Evolutionary conservation across 1,140 invertebrate genomes (phyloP), one percentile per base, ranked within the genome.

Genomic region (Temnothorax nylanderi): DNA sequence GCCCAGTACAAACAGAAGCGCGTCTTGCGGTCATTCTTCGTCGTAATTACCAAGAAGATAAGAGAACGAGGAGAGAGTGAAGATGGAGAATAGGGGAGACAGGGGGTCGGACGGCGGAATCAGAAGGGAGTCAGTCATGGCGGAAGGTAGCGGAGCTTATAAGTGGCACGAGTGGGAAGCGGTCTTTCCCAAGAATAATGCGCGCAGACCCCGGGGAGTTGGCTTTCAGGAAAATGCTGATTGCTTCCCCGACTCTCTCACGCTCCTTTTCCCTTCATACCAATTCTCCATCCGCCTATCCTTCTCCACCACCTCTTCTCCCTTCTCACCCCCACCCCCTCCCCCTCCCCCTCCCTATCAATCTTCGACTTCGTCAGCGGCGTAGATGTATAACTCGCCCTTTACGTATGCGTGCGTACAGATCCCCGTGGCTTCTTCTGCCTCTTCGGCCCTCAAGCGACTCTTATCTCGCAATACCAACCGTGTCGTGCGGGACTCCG

Each of bases 201-300:
- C 93, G 86, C 81, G 86, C 81, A 67, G 82, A 91, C 90, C 86
- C 91, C 77, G 75, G 89, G 92, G 92, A 92, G 89, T 86, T 60
- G 85, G 90, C 90, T 93, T 89, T 93, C 91, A 89, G 92, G 88
- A 91, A 93, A 94, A 94, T 94, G 92, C 93, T 94, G 94, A 94
- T 94, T 94, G 93, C 93, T 92, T 93, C 91, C 86, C 86, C 86
- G 80, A n/a, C 64, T 67, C 76, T 67, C 76, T 65, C 67, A 21
- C 51, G 41, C 65, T 81, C 65, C 80, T 60, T 74, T 74, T 60
- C 64, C 80, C 54, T 60, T 62, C 80, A 0, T 60, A 60, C 64
- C 85, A 81, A 81, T 86, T 86, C 85, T 81, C 64, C 77, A 60
- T 86, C 54, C 69, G 47, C 47, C 85, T 81, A 62, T 81, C 69